Evolutionary conservation across 2,888 invertebrate genomes (phyloP).

Genomic region (Diarsia dahlii): DNA sequence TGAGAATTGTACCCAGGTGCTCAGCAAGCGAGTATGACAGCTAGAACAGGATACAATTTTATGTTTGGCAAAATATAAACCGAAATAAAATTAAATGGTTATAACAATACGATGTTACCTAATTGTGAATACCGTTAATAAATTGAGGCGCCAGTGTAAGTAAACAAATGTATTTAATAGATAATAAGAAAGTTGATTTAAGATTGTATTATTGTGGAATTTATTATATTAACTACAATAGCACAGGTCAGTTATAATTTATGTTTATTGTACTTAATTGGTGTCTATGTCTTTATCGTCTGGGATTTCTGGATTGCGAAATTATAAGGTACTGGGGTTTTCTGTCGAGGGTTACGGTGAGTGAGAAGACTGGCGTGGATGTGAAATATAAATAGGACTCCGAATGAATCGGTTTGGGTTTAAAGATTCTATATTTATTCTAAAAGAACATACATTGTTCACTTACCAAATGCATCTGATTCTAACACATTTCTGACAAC

Average conservation of each 20-base stretch:
- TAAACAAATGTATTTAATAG: background rate
- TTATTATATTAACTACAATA: conserved; percentile 11
- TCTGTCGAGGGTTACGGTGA: background rate
- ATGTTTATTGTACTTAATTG: conserved; percentile 2
- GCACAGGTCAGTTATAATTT: background rate
- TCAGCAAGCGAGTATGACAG: background rate
- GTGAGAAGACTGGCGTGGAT: background rate
- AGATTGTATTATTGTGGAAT: conserved; percentile 2
- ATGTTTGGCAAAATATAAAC: background rate
- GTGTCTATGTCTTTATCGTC: background rate
- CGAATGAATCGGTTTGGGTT: no score
- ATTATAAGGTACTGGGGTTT: background rate
- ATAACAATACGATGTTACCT: no score
- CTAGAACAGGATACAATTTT: background rate
- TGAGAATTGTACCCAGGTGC: background rate
- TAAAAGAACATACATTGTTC: no score
- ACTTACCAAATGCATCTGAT: background rate
- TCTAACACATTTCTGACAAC: background rate
- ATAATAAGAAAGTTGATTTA: conserved; percentile 2
- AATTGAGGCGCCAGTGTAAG: background rate
- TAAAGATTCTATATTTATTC: no score
- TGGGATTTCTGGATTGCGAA: background rate
- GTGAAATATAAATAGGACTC: background rate
- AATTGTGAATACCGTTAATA: background rate
- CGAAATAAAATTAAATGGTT: background rate